These are phyloP conservation scores for Sebastes hopkinsi DNA, from an alignment of 2,797 vertebrate species.

Conservation along the genomic window DNA sequence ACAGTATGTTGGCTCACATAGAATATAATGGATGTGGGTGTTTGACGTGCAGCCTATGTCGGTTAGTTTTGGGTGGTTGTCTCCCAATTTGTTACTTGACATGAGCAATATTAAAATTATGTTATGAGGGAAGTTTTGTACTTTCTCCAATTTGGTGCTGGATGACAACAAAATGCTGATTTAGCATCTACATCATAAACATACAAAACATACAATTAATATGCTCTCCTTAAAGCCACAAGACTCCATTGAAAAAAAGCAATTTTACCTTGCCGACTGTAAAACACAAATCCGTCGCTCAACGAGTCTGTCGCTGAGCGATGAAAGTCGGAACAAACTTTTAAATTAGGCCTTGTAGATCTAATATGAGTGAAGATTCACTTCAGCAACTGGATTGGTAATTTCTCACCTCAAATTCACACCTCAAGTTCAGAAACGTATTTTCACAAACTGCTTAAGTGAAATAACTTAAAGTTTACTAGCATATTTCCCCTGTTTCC, in stretches of 20 bases:
- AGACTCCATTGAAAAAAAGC: too few species aligned
- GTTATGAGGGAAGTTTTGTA: neutral
- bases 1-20: slow-evolving; percentile 30
- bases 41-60: slow-evolving; percentile 3
- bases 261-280: too few species aligned
- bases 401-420: neutral
- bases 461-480: too few species aligned
- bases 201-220: too few species aligned
- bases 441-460: neutral
- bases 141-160: neutral
- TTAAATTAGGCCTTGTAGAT: neutral
- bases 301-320: neutral
- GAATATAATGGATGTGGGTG: slow-evolving; percentile 15
- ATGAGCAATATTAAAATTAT: neutral
- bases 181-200: neutral
- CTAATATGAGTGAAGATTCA: neutral
- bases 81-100: neutral
- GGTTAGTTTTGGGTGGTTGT: neutral
- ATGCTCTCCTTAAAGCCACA: too few species aligned
- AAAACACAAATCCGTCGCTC: neutral
- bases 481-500: too few species aligned
- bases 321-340: neutral
- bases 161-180: neutral
- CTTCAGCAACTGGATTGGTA: neutral
- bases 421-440: neutral